phyloP scores from a whole-genome alignment of 2,888 invertebrate species.

The Branchipolynoe longqiensis region DNA sequence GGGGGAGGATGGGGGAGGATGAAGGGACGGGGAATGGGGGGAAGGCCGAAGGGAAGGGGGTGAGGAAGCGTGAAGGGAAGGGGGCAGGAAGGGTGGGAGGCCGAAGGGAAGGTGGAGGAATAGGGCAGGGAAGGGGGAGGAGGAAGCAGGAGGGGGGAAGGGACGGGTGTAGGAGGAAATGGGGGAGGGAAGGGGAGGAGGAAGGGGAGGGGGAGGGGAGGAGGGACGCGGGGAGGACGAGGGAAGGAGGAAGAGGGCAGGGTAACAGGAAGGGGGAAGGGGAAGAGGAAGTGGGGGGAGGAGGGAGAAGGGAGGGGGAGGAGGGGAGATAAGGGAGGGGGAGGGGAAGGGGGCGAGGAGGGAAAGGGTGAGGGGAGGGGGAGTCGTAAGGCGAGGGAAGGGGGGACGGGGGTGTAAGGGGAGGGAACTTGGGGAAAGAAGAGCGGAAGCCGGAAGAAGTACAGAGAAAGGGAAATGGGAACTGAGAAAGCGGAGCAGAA shows the following conservation, averaged over 20 bases:
- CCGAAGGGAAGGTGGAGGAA: background rate
- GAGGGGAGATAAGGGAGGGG: background rate
- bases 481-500: background rate
- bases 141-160: background rate
- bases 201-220: background rate
- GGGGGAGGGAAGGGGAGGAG: constrained; percentile 6
- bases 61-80: background rate
- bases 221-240: background rate
- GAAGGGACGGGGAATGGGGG: background rate
- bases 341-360: background rate
- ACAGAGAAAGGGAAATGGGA: background rate
- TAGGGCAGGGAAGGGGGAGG: background rate
- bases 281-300: background rate
- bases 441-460: background rate
- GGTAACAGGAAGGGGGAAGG: background rate
- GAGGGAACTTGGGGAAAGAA: background rate
- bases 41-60: background rate
- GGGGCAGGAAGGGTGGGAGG: background rate
- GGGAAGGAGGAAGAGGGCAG: background rate
- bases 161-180: background rate
- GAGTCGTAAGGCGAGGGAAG: background rate
- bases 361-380: background rate
- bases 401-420: background rate
- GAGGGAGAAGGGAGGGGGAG: background rate
- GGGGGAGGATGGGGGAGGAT: background rate